Evolutionary conservation across 2,113 vertebrate genomes (phyloP), one percentile per base, ranked within the genome.

Genomic region (Macquaria ambigua): DNA sequence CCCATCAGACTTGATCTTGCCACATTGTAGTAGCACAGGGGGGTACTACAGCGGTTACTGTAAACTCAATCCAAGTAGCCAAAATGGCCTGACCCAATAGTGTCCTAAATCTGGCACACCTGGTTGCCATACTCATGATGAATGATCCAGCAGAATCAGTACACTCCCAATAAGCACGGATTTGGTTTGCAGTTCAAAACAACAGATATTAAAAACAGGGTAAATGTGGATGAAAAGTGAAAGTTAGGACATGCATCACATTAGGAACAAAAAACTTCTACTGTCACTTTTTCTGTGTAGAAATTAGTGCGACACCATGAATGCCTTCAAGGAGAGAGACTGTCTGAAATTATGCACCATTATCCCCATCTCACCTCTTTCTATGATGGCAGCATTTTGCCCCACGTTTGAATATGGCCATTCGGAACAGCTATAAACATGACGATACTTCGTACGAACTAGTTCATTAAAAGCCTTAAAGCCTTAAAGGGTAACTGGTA

Each of bases 101-200:
- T 64, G 62, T 64, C 25, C 48, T 70, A 21, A 70, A 31, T 70
- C 25, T 53, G 68, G 68, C 16, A 34, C 68, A 53, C 46, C 46
- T 52, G 48, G 68, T 21, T 70, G 68, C 68, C 25, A 11, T 10
- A 20, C 25, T 20, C 48, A 53, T 71, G 68, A 71, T 50, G 18
- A 71, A 71, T 21, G 48, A 21, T 37, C 18, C 37, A 64, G 31
- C 34, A 64, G 34, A 64, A 39, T 64, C 34, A 39, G 34, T 64
- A 6, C 62, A 39, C 62, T 64, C 62, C 62, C 37, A 64, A 6
- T 64, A 14, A 64, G 37, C 63, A 14, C 37, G 41, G 63, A 66
- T 66, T 64, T 64, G 62, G 34, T 39, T 41, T 66, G 37, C 37
- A 15, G 37, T 21, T 66, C 63, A n/a, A n/a, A 64, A 31, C 28